phyloP scores from a whole-genome alignment of 2,888 invertebrate genomes.

The Esperia sulphurella region DNA sequence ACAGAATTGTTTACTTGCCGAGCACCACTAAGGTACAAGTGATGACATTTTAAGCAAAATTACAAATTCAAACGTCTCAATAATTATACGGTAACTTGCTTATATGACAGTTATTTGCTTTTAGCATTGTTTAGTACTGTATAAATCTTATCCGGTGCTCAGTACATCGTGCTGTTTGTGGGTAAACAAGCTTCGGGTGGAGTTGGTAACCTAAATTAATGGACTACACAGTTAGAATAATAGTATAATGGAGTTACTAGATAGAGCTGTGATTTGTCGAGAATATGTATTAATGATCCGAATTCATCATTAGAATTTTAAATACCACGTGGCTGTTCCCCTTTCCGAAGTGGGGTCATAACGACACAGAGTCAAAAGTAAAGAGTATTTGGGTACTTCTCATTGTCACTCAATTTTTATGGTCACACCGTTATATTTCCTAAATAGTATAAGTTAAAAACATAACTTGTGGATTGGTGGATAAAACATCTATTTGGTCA shows the following conservation, averaged over 20 bases:
- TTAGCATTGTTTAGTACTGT: slow-evolving; percentile 30
- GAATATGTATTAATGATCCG: too few species aligned
- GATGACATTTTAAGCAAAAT: slow-evolving; percentile 27
- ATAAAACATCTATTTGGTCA: too few species aligned
- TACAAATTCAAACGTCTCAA: slow-evolving; percentile 31
- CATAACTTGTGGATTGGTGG: too few species aligned
- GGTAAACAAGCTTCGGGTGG: background rate
- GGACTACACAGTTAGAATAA: background rate
- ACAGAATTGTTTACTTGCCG: too few species aligned
- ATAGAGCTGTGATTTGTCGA: background rate
- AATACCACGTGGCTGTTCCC: too few species aligned
- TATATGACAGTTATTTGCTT: slow-evolving; percentile 31
- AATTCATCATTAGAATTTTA: too few species aligned
- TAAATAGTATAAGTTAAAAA: too few species aligned
- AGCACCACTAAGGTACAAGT: slow-evolving; percentile 12
- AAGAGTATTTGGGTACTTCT: too few species aligned
- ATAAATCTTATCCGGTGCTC: slow-evolving; percentile 17
- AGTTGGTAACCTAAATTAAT: background rate
- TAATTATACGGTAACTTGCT: slow-evolving; percentile 31
- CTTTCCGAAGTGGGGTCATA: too few species aligned
- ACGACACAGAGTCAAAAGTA: too few species aligned
- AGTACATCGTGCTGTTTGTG: slow-evolving; percentile 11
- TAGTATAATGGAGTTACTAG: background rate
- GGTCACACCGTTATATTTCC: too few species aligned
- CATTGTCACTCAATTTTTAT: too few species aligned